Base-by-base conservation (phyloP, 64 coral and sea anemone genomes). In the Montipora foliosa region DNA sequence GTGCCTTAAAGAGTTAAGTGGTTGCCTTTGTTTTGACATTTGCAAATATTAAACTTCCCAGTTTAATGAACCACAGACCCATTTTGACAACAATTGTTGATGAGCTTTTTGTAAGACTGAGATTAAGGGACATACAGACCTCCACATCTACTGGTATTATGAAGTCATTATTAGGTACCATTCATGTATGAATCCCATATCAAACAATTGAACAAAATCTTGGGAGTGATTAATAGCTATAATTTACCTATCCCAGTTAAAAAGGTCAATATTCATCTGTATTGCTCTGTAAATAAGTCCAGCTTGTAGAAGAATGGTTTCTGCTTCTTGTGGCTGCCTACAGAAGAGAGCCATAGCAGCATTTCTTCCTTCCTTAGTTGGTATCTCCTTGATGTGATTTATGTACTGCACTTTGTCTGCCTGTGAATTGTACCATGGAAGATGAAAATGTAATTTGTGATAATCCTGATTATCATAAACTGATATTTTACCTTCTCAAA, bases 341-440 rank as follows among this genome's bases (percentile, higher is more conserved):
- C 97, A 98, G 78, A 98, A 98, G 46, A 98, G 52, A 15, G 97
- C 97, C 97, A 98, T 98, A 14, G 97, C 97, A 60, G 97, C 94
- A 60, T 98, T 98, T 5, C 97, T 92, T 44, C 97, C 97, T 83
- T 98, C 97, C 55, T 98, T 95, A 2, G 94, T 98, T 37, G 97
- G 97, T 64, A 98, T 98, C 74, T 98, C 97, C 84, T 98, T 98
- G 75, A 98, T 95, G 67, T 98, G 97, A 79, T 95, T 98, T 37
- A 98, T 98, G 80, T 98, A 98, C 74, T 98, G 97, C 11, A 98
- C 97, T 91, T 98, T 98, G 68, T 98, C 97, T 79, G 97, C 97
- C 97, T 98, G 64, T 53, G 1, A 24, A 75, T 75, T 19, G 75
- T 1, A 51, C 71, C 60, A 19, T 70, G 47, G 0, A 3, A 78